Evolutionary conservation across 2,888 invertebrate genomes (phyloP).

Genomic region (Suillia variegata): DNA sequence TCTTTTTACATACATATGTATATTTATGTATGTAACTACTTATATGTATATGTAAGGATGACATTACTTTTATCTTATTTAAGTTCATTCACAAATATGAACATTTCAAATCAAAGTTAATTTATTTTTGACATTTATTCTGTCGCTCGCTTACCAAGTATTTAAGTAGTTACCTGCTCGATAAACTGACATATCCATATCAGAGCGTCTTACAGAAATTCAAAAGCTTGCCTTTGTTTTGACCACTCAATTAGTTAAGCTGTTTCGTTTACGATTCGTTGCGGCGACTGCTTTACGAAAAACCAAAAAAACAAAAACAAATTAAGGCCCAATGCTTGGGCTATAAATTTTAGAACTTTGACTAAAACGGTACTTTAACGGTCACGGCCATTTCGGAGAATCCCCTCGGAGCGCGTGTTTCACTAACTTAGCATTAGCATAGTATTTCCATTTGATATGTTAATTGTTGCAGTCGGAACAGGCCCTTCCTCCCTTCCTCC

Average conservation of each 20-base stretch:
- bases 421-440: conserved; percentile 47
- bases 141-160: too few species aligned
- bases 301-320: too few species aligned
- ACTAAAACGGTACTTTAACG: background rate
- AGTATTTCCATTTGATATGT: conserved; percentile 15
- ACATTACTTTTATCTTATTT: too few species aligned
- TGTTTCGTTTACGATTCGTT: background rate
- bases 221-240: conserved; percentile 9
- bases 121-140: background rate
- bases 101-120: too few species aligned
- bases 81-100: too few species aligned
- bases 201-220: background rate
- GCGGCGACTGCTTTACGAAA: too few species aligned
- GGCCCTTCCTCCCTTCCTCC: too few species aligned
- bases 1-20: too few species aligned
- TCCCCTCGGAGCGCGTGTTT: background rate
- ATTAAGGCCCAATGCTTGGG: background rate
- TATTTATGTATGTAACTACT: too few species aligned
- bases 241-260: conserved; percentile 13
- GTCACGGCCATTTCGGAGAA: background rate
- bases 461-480: too few species aligned
- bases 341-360: background rate
- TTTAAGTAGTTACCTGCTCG: background rate
- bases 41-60: too few species aligned
- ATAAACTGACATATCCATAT: background rate